Base-by-base conservation (phyloP, 2,113 vertebrate genomes). In the Coregonus clupeaformis region DNA sequence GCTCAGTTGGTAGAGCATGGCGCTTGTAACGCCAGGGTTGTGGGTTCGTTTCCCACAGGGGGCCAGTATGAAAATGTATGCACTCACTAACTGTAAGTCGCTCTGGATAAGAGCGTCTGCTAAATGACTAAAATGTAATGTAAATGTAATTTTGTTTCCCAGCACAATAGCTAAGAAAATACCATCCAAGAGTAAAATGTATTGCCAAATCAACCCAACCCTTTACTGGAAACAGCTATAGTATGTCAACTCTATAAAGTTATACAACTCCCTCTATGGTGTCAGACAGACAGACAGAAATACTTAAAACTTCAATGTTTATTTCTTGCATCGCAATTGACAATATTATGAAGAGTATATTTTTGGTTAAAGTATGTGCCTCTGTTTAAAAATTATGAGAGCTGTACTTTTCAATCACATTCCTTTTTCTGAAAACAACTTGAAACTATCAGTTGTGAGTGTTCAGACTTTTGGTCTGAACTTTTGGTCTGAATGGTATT, bases 321-420 rank as follows among this genome's bases (percentile, higher is more conserved):
- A 85, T 89, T 87, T 78, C 24, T 71, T 78, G 74, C 30, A 20
- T 69, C 60, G 77, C 68, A 80, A 55, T 36, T 75, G 80, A 87
- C 78, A 78, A 84, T 42, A 80, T 81, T 74, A 47, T 20, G 80
- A 68, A 25, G 4, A 68, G 16, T 68, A 65, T 29, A 32, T 55
- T 16, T 13, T 32, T 30, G 30, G 45, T 9, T 18, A 36, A 18
- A 55, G 49, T 18, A 71, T 20, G 69, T 60, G 69, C 47, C 49
- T 85, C 68, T 60, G 85, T 85, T 87, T 78, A 86, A 52, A 84
- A 78, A 69, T 52, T 1, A 18, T 82, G 78, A 84, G 85, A 68
- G 47, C 14, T 52, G 49, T 18, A 42, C 9, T 36, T 64, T n/a
- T 66, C 64, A 32, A 27, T 66, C 13, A 32, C 71, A 75, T 77